Percentiles rank a stretch among this genome's conserved stretches.
These are phyloP conservation scores for Amiota minor DNA, from an alignment of 2,888 invertebrate species.

Conservation along the genomic window DNA sequence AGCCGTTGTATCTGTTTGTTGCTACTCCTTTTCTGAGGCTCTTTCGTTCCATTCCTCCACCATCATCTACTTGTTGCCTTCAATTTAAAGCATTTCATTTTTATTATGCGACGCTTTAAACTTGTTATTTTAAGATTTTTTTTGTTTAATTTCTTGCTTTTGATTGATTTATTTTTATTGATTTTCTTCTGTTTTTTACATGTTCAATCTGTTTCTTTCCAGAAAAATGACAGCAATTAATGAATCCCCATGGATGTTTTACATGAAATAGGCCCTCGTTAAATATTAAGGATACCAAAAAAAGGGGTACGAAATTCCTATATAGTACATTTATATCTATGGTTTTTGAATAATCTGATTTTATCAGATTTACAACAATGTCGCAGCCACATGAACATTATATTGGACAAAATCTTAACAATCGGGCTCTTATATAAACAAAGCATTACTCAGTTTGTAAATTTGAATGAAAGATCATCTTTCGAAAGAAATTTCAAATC, in stretches of 20 bases:
- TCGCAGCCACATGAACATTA: too few species aligned
- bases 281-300: not conserved
- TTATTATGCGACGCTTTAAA: slow-evolving; percentile 37
- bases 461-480: too few species aligned
- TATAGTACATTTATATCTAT: too few species aligned
- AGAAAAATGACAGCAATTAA: slow-evolving; percentile 61
- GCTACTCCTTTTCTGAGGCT: not conserved
- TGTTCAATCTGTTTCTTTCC: slow-evolving; percentile 29
- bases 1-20: slow-evolving; percentile 23
- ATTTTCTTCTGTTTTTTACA: slow-evolving; percentile 28
- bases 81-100: slow-evolving; percentile 9
- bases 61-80: not conserved
- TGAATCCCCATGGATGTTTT: slow-evolving; percentile 26
- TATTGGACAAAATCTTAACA: too few species aligned
- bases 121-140: slow-evolving; percentile 56
- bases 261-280: not conserved
- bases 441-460: too few species aligned
- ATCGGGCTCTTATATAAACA: too few species aligned
- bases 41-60: slow-evolving; percentile 29
- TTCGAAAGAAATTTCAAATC: too few species aligned
- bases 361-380: too few species aligned
- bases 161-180: slow-evolving; percentile 69
- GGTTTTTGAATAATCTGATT: too few species aligned
- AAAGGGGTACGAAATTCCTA: too few species aligned
- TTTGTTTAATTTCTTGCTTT: slow-evolving; percentile 62